Conservation (phyloP, 2,888 invertebrate genomes). For the Diachrysia chrysitis region DNA sequence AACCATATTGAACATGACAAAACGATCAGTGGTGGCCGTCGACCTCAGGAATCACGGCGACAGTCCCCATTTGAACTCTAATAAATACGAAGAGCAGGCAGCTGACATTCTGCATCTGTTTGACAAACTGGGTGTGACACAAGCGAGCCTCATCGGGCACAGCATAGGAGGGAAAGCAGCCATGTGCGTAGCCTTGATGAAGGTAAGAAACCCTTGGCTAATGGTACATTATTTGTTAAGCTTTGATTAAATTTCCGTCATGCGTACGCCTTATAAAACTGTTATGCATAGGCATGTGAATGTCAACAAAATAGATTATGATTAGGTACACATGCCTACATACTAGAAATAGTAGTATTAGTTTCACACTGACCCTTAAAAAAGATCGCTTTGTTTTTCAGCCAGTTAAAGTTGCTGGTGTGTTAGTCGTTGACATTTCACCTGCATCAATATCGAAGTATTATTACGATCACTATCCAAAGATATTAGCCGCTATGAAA, state of each 20-base stretch:
- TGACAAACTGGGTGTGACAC: conserved; percentile 88
- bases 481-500: conserved; percentile 88
- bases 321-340: too few relatives aligned
- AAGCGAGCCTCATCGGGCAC: conserved; percentile 94
- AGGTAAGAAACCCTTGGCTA: conserved; percentile 78
- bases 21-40: conserved; percentile 93
- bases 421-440: conserved; percentile 92
- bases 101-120: conserved; percentile 92
- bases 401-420: conserved; percentile 89
- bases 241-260: background rate
- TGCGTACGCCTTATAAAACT: too few relatives aligned
- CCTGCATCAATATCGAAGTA: conserved; percentile 88
- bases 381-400: conserved; percentile 63
- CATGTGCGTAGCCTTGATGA: conserved; percentile 94
- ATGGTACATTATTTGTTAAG: background rate
- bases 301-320: too few relatives aligned
- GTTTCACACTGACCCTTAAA: background rate
- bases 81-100: conserved; percentile 93
- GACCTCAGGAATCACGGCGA: conserved; percentile 98
- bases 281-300: background rate
- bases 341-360: too few relatives aligned
- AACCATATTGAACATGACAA: conserved; percentile 91
- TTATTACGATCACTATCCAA: conserved; percentile 88
- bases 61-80: conserved; percentile 93
- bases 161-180: conserved; percentile 97